Evolutionary conservation across 2,888 invertebrate species (phyloP).

Genomic region (Drosophila pegasa): DNA sequence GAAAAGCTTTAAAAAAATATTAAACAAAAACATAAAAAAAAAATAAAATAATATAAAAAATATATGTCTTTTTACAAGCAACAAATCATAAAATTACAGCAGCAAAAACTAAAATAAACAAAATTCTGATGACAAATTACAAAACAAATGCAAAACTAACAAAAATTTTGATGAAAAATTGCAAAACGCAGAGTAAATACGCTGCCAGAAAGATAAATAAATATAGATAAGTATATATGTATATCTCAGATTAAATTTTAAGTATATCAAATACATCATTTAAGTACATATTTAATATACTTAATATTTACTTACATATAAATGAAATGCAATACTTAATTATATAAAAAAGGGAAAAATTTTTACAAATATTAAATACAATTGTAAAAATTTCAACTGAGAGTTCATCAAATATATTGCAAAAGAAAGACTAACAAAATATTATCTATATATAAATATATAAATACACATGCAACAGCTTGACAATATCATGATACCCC

Average conservation of each 20-base stretch:
- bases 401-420: no score
- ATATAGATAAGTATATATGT: neutral
- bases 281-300: neutral
- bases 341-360: neutral
- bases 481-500: neutral
- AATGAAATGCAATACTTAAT: neutral
- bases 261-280: neutral
- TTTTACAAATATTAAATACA: no score
- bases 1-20: constrained; percentile 41
- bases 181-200: constrained; percentile 2
- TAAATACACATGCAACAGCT: no score
- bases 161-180: constrained; percentile 5
- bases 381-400: no score
- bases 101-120: constrained; percentile 1
- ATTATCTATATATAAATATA: no score
- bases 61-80: constrained; percentile 25
- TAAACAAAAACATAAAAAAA: neutral
- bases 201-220: neutral
- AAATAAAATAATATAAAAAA: constrained; percentile 43
- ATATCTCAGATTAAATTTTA: neutral
- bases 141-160: constrained; percentile 5
- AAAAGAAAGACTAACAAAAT: no score
- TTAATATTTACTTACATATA: neutral
- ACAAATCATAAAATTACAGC: constrained; percentile 49
- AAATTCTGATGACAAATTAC: neutral